phyloP scores from a whole-genome alignment of 1,140 invertebrate genomes.

The Diorhabda carinulata region DNA sequence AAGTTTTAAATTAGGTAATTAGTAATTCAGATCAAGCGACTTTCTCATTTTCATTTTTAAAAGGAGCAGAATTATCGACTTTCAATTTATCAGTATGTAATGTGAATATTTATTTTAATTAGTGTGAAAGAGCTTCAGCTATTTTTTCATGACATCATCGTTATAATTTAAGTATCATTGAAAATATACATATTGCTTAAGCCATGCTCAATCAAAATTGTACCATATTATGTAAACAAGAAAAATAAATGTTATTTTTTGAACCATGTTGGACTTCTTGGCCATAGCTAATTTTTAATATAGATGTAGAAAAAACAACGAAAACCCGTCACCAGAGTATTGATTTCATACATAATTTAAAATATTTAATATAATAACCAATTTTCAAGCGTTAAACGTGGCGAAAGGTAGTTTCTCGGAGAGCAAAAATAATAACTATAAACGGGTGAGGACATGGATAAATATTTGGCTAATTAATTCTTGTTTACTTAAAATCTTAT shows the following conservation, averaged over 20 bases:
- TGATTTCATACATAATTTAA: no score
- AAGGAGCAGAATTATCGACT: conserved; percentile 34
- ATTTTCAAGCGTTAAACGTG: no score
- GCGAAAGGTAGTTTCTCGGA: no score
- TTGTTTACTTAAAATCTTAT: no score
- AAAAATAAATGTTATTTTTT: conserved; percentile 36
- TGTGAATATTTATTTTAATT: conserved; percentile 39
- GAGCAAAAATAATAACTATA: no score
- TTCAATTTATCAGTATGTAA: conserved; percentile 39
- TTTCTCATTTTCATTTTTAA: conserved; percentile 28
- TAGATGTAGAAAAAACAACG: no score
- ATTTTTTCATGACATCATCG: conserved; percentile 37
- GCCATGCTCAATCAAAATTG: conserved; percentile 43
- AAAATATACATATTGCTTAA: conserved; percentile 43
- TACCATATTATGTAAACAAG: conserved; percentile 44
- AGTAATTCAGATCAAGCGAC: conserved; percentile 24
- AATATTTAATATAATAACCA: no score
- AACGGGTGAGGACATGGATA: no score
- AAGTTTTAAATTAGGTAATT: conserved; percentile 7
- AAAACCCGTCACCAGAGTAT: no score
- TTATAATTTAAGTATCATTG: conserved; percentile 41
- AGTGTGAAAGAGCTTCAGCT: conserved; percentile 45
- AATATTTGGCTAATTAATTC: no score
- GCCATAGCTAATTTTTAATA: no score
- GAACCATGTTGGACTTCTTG: background rate